phyloP scores from a whole-genome alignment of 2,797 vertebrate species.

The Enoplosus armatus region DNA sequence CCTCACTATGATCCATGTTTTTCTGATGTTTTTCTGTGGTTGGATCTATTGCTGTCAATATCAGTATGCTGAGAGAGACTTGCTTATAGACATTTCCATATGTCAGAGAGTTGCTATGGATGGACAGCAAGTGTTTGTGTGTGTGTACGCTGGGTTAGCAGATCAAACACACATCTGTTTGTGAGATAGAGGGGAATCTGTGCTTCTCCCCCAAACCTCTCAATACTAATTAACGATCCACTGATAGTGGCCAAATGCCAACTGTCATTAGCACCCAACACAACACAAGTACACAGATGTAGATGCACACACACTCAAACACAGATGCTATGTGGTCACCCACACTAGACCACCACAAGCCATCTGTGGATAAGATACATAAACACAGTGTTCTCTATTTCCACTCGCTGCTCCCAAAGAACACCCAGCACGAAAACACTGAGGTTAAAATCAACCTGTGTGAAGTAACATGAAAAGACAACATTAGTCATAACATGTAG shows the following conservation, averaged over 20 bases:
- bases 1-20: slow-evolving; percentile 31
- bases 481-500: slow-evolving; percentile 5
- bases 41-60: slow-evolving; percentile 58
- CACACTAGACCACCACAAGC: slow-evolving; percentile 50
- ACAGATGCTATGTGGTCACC: slow-evolving; percentile 70
- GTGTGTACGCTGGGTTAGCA: slow-evolving; percentile 58
- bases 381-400: slow-evolving; percentile 34
- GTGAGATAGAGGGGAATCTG: slow-evolving; percentile 77
- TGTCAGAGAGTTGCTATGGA: slow-evolving; percentile 59
- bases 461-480: background rate
- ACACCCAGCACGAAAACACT: background rate
- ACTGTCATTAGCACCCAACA: slow-evolving; percentile 77
- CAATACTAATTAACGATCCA: slow-evolving; percentile 88
- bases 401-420: slow-evolving; percentile 3
- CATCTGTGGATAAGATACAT: slow-evolving; percentile 63
- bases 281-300: slow-evolving; percentile 74
- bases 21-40: slow-evolving; percentile 38
- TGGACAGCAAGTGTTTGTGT: slow-evolving; percentile 59
- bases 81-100: slow-evolving; percentile 67
- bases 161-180: slow-evolving; percentile 88
- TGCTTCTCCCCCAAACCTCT: slow-evolving; percentile 82
- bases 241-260: slow-evolving; percentile 82
- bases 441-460: slow-evolving; percentile 21
- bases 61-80: slow-evolving; percentile 43
- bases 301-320: slow-evolving; percentile 53